Evolutionary conservation across 2,888 invertebrate species (phyloP).

Genomic region (Trissoscelio sp.): DNA sequence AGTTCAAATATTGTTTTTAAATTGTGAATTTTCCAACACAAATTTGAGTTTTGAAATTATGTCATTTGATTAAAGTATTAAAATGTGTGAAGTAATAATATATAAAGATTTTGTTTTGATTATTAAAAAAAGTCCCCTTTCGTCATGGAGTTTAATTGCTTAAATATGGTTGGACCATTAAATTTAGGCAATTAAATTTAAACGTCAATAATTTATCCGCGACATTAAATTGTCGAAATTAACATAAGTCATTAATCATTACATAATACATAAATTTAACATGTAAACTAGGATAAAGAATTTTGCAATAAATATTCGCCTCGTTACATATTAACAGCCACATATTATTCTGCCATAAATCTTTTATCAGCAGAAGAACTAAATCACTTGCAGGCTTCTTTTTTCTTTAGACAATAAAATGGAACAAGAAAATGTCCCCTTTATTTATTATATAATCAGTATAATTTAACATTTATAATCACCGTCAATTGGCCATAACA

Average conservation of each 20-base stretch:
- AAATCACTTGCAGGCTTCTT: neutral
- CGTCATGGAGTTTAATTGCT: too few relatives aligned
- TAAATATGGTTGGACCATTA: too few relatives aligned
- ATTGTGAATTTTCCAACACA: too few relatives aligned
- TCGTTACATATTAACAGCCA: slow-evolving; percentile 7
- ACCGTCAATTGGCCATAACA: neutral
- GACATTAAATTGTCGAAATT: neutral
- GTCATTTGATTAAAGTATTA: too few relatives aligned
- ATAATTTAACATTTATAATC: neutral
- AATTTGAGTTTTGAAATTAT: too few relatives aligned
- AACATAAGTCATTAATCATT: neutral
- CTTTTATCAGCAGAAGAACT: neutral
- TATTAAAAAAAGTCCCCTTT: too few relatives aligned
- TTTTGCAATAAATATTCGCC: slow-evolving; percentile 17
- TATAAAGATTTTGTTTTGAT: too few relatives aligned
- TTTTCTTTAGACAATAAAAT: neutral
- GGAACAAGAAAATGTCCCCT: neutral
- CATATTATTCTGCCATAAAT: slow-evolving; percentile 4
- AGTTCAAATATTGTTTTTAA: too few relatives aligned
- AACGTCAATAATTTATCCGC: neutral
- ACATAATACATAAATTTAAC: slow-evolving; percentile 8
- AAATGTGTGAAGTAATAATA: too few relatives aligned
- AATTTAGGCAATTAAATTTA: too few relatives aligned
- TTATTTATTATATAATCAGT: neutral
- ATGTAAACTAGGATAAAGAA: slow-evolving; percentile 4